Evolutionary conservation across 2,113 vertebrate genomes (phyloP), one percentile per base, ranked within the genome.

Genomic region (Clarias magur): DNA sequence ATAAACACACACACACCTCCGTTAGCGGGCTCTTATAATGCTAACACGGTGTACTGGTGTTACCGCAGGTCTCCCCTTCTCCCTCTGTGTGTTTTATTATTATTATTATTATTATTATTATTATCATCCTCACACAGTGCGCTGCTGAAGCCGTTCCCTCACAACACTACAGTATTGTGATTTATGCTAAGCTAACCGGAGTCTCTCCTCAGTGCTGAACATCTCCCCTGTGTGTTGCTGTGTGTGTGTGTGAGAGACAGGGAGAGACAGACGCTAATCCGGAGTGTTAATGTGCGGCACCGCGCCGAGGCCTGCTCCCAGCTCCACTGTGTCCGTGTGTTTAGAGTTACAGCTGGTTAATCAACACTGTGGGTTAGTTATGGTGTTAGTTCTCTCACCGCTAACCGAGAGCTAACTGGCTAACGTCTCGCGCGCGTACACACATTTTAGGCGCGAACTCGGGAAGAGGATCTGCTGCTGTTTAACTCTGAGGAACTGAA

Each of bases 131-230:
- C 1, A 21, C 48, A 48, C 7, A 42, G 48, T 34, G 68, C 68
- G 38, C 4, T 25, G 21, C 42, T 42, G 17, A 17, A 42, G 1
- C 38, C 34, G 34, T 48, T 73, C 38, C 38, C 38, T 75, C 70
- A 48, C 48, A 23, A 59, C 57, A 42, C 10, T 53, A 0, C 73
- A 54, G 23, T 54, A 54, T 54, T 54, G 73, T 78, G 73, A 75
- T 4, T 48, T 53, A 78, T 78, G 75, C 75, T 78, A 78, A 78
- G 75, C 75, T 78, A 78, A 78, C 23, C 13, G 73, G 42, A 76
- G 42, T 76, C 73, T 25, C 73, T 23, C 73, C 42, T n/a, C 17
- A 17, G 57, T 17, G 57, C 68, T 34, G 5, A 15, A 5, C 6
- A 16, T 16, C 27, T 48, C 7, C 48, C 48, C 48, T 48, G 48